Base-by-base conservation (phyloP, 1,140 invertebrate genomes). In the Branchinecta lynchi region DNA sequence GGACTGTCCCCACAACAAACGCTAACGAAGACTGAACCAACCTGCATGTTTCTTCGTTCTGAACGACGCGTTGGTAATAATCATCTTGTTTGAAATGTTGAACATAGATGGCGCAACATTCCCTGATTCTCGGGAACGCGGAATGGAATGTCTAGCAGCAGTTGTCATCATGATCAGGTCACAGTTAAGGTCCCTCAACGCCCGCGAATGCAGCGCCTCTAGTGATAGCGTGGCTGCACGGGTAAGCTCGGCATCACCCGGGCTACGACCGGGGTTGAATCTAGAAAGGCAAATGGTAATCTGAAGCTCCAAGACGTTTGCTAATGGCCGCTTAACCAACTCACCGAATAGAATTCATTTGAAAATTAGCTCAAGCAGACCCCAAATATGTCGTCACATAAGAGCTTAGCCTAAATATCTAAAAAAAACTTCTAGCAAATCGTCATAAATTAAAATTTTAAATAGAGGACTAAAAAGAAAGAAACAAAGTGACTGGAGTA, bases 21-120 rank as follows among this genome's bases (percentile, higher is more conserved):
- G 17, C 17, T 20, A 60, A 60, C 2, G 12, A 15, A 60, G 51
- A 60, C 12, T 3, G 17, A 60, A 20, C 51, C 17, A 15, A 60
- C 51, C 51, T 15, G 51, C 51, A 60, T 60, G 51, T 60, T 60
- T 60, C 51, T 60, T 60, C 12, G 51, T 60, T 20, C 51, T 60
- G 51, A 60, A 60, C 17, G 51, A 60, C 17, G 51, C 51, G 6
- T 60, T 60, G 2, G 51, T 60, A 20, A 60, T 60, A 20, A 60
- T 60, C 17, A 20, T 60, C 51, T 60, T 60, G 17, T 60, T 60
- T 12, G 51, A 15, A 20, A 60, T 60, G 51, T 60, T 60, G 12
- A 20, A 60, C 12, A 60, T 20, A 60, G 51, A 60, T 15, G 51
- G 51, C 17, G 12, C 12, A 60, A 60, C 51, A 60, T 60, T 60